Evolutionary conservation across 2,888 invertebrate genomes (phyloP), one percentile per base, ranked within the genome.

Genomic region (Synanthedon vespiformis): DNA sequence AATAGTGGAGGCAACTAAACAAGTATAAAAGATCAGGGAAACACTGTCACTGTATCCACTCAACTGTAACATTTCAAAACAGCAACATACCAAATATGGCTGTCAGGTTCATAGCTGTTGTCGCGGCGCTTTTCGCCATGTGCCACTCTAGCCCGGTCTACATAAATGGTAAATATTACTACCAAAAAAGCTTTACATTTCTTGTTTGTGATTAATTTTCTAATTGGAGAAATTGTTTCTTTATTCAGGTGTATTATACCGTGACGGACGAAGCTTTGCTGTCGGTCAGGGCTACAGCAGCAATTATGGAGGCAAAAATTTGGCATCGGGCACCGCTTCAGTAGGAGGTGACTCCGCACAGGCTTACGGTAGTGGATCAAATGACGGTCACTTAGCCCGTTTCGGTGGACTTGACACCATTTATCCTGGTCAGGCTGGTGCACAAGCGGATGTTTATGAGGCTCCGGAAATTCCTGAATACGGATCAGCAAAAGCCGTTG

Each of bases 11-110:
- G 69, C 55, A 61, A 54, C 16, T 56, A 56, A 58, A 60, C n/a
- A 57, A 57, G 72, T 86, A 86, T 86, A 84, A 72, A 86, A 81
- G 66, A 77, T 65, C 68, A 74, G 82, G 80, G 86, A 86, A 86
- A 86, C 84, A 78, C 86, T 86, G 76, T 86, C 85, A 72, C 86
- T 70, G 64, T 75, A 85, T 82, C 77, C 83, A 85, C 70, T 83
- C 74, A 72, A 55, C 69, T 62, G 71, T 64, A 65, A 74, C 70
- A 71, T 70, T 65, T 74, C 68, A 58, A 61, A 64, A 60, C 53
- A 62, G 60, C 61, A 48, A 62, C 66, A 63, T 55, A 50, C n/a
- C 4, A 12, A 62, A 61, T 57, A 85, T 87, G 86, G 86, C 83
- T 56, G 70, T 74, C 57, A 86, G 74, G 64, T 70, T 86, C 57